Evolutionary conservation across 2,797 vertebrate genomes (phyloP).

Genomic region (Galaxias olidus): DNA sequence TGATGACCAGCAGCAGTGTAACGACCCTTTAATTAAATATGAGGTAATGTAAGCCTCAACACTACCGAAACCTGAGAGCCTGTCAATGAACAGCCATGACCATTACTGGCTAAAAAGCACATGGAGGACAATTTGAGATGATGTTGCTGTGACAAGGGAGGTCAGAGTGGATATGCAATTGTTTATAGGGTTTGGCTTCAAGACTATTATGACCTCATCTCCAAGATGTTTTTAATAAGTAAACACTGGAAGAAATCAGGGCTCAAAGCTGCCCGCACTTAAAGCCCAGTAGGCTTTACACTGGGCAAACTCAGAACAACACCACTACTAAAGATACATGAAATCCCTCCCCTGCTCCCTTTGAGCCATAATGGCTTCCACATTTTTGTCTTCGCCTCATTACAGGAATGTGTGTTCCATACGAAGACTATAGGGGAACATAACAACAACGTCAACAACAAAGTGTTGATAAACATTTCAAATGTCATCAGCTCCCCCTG

Average conservation of each 20-base stretch:
- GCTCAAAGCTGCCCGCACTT: slow-evolving; percentile 33
- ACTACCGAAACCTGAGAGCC: slow-evolving; percentile 40
- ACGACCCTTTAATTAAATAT: slow-evolving; percentile 56
- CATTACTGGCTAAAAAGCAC: slow-evolving; percentile 26
- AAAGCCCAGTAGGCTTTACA: slow-evolving; percentile 66
- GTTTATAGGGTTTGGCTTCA: slow-evolving; percentile 10
- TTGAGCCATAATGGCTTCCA: slow-evolving; percentile 73
- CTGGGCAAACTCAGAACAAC: slow-evolving; percentile 51
- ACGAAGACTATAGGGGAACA: slow-evolving; percentile 45
- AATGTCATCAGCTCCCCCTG: slow-evolving; percentile 2
- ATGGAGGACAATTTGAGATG: slow-evolving; percentile 24
- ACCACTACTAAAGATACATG: slow-evolving; percentile 48
- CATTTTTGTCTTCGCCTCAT: slow-evolving; percentile 60
- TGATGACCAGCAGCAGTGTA: slow-evolving; percentile 15
- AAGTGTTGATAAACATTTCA: neutral
- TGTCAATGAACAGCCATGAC: slow-evolving; percentile 34
- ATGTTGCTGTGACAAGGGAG: slow-evolving; percentile 48
- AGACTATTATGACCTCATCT: slow-evolving; percentile 38
- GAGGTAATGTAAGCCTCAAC: slow-evolving; percentile 55
- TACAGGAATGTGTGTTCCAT: slow-evolving; percentile 48
- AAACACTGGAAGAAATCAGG: slow-evolving; percentile 4
- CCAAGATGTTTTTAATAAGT: slow-evolving; percentile 51
- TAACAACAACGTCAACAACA: slow-evolving; percentile 50
- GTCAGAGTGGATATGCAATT: slow-evolving; percentile 26
- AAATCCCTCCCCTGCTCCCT: slow-evolving; percentile 61